These are phyloP conservation scores for Microctonus brassicae DNA, from an alignment of 2,888 invertebrate species.

Conservation along the genomic window DNA sequence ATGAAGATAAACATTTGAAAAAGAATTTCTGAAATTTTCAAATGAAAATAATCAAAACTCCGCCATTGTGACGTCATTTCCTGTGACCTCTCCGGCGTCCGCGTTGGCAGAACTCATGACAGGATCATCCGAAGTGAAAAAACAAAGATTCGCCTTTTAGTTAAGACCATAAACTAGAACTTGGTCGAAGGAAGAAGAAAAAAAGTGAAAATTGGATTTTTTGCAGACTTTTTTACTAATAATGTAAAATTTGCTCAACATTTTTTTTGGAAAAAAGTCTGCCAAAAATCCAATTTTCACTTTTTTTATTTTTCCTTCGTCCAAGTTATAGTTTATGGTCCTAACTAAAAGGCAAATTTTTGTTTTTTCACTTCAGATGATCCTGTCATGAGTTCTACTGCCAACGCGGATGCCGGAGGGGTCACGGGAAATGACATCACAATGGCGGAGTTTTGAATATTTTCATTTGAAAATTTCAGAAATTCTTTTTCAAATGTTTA, in stretches of 20 bases:
- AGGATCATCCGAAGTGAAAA: conserved; percentile 28
- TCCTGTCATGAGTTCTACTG: conserved; percentile 23
- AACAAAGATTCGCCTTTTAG: conserved; percentile 25
- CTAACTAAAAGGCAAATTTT: conserved; percentile 23
- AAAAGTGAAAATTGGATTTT: too few relatives aligned
- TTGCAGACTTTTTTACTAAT: conserved; percentile 33
- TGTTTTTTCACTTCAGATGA: conserved; percentile 29
- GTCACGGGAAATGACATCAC: conserved; percentile 27
- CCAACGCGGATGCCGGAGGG: background rate
- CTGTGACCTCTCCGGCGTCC: conserved; percentile 15
- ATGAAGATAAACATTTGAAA: conserved; percentile 28
- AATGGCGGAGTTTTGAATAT: conserved; percentile 21
- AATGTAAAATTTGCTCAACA: too few relatives aligned
- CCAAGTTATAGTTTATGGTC: too few relatives aligned
- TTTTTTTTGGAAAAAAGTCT: conserved; percentile 33
- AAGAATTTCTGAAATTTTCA: conserved; percentile 17
- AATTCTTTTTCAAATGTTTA: conserved; percentile 25
- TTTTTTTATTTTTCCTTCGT: conserved; percentile 26
- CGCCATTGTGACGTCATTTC: conserved; percentile 24
- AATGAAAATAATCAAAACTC: conserved; percentile 21
- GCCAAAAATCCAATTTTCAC: conserved; percentile 33
- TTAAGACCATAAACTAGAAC: too few relatives aligned
- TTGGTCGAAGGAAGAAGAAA: too few relatives aligned
- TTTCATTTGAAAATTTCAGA: conserved; percentile 12
- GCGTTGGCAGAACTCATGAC: conserved; percentile 20